phyloP scores from a whole-genome alignment of 2,888 invertebrate genomes.

The Rhaphigaster nebulosa region DNA sequence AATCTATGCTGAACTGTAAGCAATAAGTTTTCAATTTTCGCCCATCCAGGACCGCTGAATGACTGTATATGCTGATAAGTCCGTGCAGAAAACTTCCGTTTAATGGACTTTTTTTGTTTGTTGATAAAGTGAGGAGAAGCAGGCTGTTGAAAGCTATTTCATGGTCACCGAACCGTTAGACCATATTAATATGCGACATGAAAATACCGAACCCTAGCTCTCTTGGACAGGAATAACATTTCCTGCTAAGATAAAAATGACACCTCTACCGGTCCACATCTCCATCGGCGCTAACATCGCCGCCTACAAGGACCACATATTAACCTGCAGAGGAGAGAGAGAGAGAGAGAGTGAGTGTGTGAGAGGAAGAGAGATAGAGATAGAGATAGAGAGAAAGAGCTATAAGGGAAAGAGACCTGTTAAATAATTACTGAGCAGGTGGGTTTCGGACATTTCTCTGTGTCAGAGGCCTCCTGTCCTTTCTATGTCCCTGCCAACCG shows the following conservation, averaged over 20 bases:
- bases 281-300: slow-evolving; percentile 12
- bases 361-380: too few species aligned
- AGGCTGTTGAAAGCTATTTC: background rate
- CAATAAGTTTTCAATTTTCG: too few species aligned
- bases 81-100: too few species aligned
- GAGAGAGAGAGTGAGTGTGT: too few species aligned
- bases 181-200: slow-evolving; percentile 2
- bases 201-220: background rate
- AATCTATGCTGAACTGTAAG: too few species aligned
- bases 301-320: background rate
- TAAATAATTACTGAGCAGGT: slow-evolving; percentile 36
- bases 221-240: background rate
- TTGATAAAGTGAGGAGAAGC: background rate
- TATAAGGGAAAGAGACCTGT: background rate
- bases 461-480: background rate
- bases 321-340: background rate
- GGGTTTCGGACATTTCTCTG: slow-evolving; percentile 49
- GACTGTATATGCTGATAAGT: too few species aligned
- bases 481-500: slow-evolving; percentile 12
- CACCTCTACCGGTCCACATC: background rate
- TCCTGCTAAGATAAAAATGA: background rate
- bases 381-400: background rate
- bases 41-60: too few species aligned
- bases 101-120: too few species aligned
- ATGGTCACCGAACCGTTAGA: background rate